These are phyloP conservation scores for Mormyrus proboscirostris DNA, from an alignment of 2,797 vertebrate species.

Conservation along the genomic window DNA sequence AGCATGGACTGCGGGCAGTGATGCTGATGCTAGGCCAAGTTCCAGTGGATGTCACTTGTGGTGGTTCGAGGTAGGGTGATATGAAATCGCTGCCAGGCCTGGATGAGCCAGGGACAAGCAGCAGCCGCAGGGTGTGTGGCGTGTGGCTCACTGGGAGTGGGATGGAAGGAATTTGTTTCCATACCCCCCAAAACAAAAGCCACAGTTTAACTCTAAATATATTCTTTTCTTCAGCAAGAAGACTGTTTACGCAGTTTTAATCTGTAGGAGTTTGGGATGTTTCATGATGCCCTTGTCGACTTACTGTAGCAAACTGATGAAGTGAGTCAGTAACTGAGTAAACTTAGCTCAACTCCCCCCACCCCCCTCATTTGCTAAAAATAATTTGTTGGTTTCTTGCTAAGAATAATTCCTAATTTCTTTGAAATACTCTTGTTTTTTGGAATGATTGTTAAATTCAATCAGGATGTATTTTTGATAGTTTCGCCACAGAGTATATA, in stretches of 20 bases:
- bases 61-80: not conserved
- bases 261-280: not conserved
- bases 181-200: constrained; percentile 12
- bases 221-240: not conserved
- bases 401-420: not conserved
- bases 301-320: not conserved
- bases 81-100: not conserved
- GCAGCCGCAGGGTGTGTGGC: not conserved
- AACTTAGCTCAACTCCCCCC: not conserved
- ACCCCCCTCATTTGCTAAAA: not conserved
- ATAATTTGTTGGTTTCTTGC: not conserved
- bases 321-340: constrained; percentile 5
- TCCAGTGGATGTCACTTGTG: not conserved
- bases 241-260: not conserved
- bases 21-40: not conserved
- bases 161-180: constrained; percentile 16
- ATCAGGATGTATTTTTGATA: not conserved
- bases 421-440: not conserved
- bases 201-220: constrained; percentile 5
- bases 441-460: not conserved
- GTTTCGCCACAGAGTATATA: not conserved
- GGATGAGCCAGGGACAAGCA: not conserved
- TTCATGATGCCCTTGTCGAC: not conserved
- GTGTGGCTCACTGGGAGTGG: constrained; percentile 1
- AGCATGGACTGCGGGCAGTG: not conserved